Percentiles rank a stretch among this genome's conserved stretches.
phyloP scores from a whole-genome alignment of 2,888 invertebrate genomes.

The Geophilus truncorum region DNA sequence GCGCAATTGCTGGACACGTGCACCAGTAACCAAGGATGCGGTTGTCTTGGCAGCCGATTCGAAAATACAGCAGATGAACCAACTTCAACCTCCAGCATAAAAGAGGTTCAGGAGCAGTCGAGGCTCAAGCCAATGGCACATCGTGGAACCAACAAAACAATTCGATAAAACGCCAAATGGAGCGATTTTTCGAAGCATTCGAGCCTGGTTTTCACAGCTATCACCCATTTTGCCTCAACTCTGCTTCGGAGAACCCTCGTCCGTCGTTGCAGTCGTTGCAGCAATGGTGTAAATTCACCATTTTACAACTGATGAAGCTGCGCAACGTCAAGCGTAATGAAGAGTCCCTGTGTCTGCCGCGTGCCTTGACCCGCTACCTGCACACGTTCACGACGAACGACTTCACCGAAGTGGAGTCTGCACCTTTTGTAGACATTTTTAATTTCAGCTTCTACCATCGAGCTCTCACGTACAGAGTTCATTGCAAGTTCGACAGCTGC shows the following conservation, averaged over 20 bases:
- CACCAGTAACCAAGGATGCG: not conserved
- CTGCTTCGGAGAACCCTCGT: not conserved
- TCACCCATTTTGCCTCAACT: conserved; percentile 36
- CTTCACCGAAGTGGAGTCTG: conserved; percentile 42
- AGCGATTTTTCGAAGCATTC: conserved; percentile 36
- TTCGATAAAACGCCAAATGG: conserved; percentile 31
- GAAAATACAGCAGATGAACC: not conserved
- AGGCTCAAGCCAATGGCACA: not conserved
- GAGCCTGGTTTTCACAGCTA: conserved; percentile 39
- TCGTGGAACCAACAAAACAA: not conserved
- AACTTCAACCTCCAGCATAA: not conserved
- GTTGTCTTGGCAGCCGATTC: not conserved
- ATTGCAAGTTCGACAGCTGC: conserved; percentile 36
- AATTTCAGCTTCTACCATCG: conserved; percentile 38
- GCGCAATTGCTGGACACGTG: not conserved
- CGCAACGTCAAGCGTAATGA: conserved; percentile 41
- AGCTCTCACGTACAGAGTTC: conserved; percentile 38
- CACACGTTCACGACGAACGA: conserved; percentile 43
- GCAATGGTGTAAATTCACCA: conserved; percentile 42
- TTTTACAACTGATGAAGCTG: conserved; percentile 42
- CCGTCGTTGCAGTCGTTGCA: conserved; percentile 38
- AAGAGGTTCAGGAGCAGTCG: not conserved
- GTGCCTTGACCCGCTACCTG: conserved; percentile 41
- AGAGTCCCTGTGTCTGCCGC: conserved; percentile 42
- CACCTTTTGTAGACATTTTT: conserved; percentile 39